phyloP scores from a whole-genome alignment of 2,888 invertebrate species.

The Chrysolina haemoptera region DNA sequence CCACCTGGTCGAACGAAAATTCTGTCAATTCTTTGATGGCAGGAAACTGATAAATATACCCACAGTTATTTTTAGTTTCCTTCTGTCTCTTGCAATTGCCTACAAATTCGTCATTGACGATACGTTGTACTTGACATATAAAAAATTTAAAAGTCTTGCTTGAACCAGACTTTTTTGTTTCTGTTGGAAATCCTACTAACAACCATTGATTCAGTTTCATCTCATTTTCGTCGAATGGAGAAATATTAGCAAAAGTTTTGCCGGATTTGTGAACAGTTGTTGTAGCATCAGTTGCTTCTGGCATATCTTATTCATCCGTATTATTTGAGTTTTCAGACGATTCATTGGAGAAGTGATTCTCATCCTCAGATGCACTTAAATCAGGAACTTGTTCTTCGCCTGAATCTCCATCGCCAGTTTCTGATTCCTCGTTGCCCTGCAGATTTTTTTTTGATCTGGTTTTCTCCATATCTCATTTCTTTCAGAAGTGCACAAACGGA shows the following conservation, averaged over 20 bases:
- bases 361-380: constrained; percentile 19
- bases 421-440: constrained; percentile 22
- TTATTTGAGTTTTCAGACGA: constrained; percentile 19
- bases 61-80: constrained; percentile 17
- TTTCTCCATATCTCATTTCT: constrained; percentile 28
- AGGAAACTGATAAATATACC: constrained; percentile 27
- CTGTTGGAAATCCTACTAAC: too few species aligned
- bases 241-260: constrained; percentile 18
- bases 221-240: constrained; percentile 21
- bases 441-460: constrained; percentile 23
- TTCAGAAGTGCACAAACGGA: constrained; percentile 25
- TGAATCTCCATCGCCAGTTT: constrained; percentile 23
- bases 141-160: constrained; percentile 24
- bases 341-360: constrained; percentile 14
- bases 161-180: too few species aligned
- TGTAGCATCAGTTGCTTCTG: constrained; percentile 8
- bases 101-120: constrained; percentile 18
- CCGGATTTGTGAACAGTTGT: constrained; percentile 20
- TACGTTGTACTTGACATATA: constrained; percentile 28
- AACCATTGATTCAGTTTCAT: too few species aligned
- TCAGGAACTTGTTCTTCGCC: constrained; percentile 20
- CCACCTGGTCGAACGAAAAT: constrained; percentile 25
- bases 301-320: constrained; percentile 9
- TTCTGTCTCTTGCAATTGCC: constrained; percentile 23
- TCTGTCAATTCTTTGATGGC: constrained; percentile 21